These are phyloP conservation scores for Scolopax mira DNA, from an alignment of 2,113 vertebrate species.

Conservation along the genomic window DNA sequence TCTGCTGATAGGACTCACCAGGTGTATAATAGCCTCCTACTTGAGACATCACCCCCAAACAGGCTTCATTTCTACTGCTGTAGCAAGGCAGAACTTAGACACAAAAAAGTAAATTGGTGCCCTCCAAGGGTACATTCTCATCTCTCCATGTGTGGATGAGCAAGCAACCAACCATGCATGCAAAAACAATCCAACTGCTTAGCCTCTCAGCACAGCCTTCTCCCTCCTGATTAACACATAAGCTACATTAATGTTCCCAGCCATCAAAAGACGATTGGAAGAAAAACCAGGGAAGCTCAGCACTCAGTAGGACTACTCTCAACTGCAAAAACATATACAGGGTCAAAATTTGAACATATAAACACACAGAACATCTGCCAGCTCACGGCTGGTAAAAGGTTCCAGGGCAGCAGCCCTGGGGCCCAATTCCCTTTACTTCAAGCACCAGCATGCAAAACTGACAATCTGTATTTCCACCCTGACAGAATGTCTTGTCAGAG, in stretches of 20 bases:
- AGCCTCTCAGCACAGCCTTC: neutral
- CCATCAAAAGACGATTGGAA: neutral
- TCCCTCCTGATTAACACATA: neutral
- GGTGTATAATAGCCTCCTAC: conserved; percentile 49
- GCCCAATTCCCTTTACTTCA: neutral
- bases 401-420: neutral
- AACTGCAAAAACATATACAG: neutral
- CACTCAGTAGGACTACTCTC: neutral
- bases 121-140: conserved; percentile 1
- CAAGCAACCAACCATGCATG: neutral
- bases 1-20: conserved; percentile 55
- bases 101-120: neutral
- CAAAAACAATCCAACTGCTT: neutral
- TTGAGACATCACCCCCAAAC: conserved; percentile 22
- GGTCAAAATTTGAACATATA: neutral
- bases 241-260: neutral
- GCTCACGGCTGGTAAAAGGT: neutral
- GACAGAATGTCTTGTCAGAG: neutral
- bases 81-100: conserved; percentile 4
- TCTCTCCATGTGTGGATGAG: neutral
- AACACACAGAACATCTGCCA: neutral
- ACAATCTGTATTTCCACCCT: neutral
- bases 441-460: neutral
- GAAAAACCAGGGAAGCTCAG: neutral
- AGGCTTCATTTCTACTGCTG: neutral